Conservation (phyloP, 2,888 invertebrate genomes). For the Epinotia demarniana region DNA sequence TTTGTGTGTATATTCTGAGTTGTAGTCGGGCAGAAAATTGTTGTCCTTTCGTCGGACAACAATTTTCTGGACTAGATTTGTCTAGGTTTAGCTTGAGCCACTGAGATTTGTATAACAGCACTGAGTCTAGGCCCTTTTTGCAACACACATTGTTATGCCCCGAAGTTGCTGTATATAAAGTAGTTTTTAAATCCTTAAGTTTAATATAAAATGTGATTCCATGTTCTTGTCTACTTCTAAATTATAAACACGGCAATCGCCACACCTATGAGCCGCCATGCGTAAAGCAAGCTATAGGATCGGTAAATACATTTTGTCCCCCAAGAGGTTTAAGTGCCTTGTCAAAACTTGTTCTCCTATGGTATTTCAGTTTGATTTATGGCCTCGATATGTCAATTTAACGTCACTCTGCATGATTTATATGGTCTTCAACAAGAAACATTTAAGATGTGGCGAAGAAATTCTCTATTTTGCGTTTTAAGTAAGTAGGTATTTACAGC, state of each 20-base stretch:
- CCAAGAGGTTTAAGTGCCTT: slow-evolving; percentile 64
- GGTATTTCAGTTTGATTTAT: slow-evolving; percentile 79
- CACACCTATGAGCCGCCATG: slow-evolving; percentile 18
- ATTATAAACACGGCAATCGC: not conserved
- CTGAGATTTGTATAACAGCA: not conserved
- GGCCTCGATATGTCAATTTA: slow-evolving; percentile 80
- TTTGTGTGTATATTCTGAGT: not conserved
- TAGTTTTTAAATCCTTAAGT: no score
- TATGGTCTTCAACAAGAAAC: slow-evolving; percentile 71
- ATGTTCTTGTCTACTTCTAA: not conserved
- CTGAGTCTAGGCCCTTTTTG: no score
- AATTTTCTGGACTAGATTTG: not conserved
- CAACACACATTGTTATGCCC: no score
- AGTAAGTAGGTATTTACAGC: slow-evolving; percentile 3
- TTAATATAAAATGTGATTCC: no score
- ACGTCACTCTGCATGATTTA: slow-evolving; percentile 80
- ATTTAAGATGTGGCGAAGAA: slow-evolving; percentile 48
- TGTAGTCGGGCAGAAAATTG: not conserved
- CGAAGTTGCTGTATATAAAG: no score
- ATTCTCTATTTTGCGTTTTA: slow-evolving; percentile 28
- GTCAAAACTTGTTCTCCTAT: slow-evolving; percentile 80
- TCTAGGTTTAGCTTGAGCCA: not conserved
- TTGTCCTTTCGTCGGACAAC: not conserved
- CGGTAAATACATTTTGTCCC: slow-evolving; percentile 44
- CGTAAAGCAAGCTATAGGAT: slow-evolving; percentile 11